A percentile compares a stretch with the other conserved stretches of the same genome.
phyloP scores from a whole-genome alignment of 2,797 vertebrate species.

The Stomatorhinus walkeri region DNA sequence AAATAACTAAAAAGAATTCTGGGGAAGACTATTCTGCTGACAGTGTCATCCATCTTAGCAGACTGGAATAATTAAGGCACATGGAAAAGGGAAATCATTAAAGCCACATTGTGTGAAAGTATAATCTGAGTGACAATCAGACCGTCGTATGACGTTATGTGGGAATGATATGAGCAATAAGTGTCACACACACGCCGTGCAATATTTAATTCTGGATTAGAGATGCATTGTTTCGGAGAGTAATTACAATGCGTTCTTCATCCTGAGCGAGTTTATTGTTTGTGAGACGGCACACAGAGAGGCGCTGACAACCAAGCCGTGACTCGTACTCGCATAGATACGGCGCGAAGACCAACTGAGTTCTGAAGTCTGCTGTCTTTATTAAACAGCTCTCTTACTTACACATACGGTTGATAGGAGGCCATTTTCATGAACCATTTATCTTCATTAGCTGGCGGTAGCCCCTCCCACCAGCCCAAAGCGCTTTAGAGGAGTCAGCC shows the following conservation, averaged over 20 bases:
- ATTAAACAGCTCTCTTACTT: background rate
- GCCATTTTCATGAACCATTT: background rate
- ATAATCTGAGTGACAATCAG: background rate
- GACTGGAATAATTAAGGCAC: background rate
- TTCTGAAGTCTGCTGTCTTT: background rate
- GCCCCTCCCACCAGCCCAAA: background rate
- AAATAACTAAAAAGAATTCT: background rate
- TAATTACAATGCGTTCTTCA: background rate
- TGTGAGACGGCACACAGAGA: background rate
- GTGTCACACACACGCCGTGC: background rate
- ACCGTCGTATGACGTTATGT: background rate
- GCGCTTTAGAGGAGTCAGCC: background rate
- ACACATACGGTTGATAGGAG: background rate
- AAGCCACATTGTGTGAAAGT: background rate
- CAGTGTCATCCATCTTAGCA: background rate
- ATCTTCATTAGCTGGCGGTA: background rate
- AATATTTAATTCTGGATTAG: slow-evolving; percentile 4
- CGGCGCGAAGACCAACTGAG: background rate
- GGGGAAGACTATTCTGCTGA: background rate
- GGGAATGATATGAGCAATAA: background rate
- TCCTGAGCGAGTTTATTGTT: background rate
- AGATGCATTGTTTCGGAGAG: background rate
- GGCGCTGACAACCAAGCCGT: background rate
- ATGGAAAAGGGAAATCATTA: background rate
- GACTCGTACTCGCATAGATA: background rate